Base-by-base conservation (phyloP, 2,113 vertebrate species). In the Progne subis region DNA sequence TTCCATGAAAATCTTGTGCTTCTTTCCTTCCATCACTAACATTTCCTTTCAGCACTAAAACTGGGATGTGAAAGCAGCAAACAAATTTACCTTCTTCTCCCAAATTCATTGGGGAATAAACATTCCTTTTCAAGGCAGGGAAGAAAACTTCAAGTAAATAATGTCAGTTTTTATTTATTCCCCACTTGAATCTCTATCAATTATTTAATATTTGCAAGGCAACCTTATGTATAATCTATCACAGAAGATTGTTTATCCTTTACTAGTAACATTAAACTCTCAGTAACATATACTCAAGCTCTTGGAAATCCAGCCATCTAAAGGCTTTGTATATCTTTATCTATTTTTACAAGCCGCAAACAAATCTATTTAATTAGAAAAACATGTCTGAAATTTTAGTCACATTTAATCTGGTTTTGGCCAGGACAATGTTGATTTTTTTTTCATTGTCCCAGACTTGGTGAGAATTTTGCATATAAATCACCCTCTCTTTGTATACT, bases 331-430 rank as follows among this genome's bases (percentile, higher is more conserved):
- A 92, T 91, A 67, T 37, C 69, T 91, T 67, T 34, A 47, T 43
- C 85, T 95, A 87, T 95, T 94, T 96, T 79, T 71, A 67, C 63
- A 71, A 52, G 37, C 18, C 90, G 52, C 61, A 97, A 97, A 91
- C 75, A 53, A 92, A 92, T 56, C 32, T 75, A 59, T 92, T 94
- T 95, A 93, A 96, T 79, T 90, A 83, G 74, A 89, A 92, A 95
- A 92, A 60, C 8, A 31, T 46, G 46, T 21, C 75, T 69, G 68
- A 91, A 91, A 79, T 84, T 79, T 87, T 79, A 80, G 53, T 74
- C 61, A 31, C 5, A 8, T 7, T 53, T 68, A 43, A 29, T 44
- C n/a, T 60, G 17, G 24, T 41, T 75, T 68, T 8, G 24, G 13
- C 18, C 24, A 25, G 8, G 19, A 53, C 11, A 39, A 12, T 37